phyloP scores from a whole-genome alignment of 2,888 invertebrate genomes.

The Agrochola litura region DNA sequence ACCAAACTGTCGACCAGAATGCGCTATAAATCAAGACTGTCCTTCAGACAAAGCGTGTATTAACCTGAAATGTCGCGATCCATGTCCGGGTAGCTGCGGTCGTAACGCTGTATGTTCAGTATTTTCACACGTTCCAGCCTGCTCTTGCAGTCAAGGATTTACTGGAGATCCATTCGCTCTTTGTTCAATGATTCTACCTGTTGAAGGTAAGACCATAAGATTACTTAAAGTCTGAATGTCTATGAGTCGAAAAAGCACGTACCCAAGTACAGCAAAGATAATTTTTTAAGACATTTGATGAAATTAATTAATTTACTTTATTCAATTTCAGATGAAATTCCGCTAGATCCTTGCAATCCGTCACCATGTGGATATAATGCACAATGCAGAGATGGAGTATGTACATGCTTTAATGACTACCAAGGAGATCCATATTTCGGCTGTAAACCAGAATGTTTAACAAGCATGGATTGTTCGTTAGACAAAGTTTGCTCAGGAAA shows the following conservation, averaged over 20 bases:
- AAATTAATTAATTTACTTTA: neutral
- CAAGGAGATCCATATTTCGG: conserved; percentile 94
- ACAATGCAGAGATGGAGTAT: conserved; percentile 92
- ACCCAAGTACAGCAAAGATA: neutral
- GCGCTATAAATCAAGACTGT: conserved; percentile 93
- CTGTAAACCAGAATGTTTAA: conserved; percentile 94
- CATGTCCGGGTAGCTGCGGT: conserved; percentile 94
- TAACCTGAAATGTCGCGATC: conserved; percentile 93
- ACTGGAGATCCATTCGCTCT: conserved; percentile 94
- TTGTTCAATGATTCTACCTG: conserved; percentile 89
- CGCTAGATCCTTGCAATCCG: conserved; percentile 93
- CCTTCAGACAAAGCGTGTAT: conserved; percentile 93
- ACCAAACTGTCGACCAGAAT: conserved; percentile 94
- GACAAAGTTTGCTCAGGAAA: conserved; percentile 93
- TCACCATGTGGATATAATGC: conserved; percentile 93
- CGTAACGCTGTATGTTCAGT: conserved; percentile 91
- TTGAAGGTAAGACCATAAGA: conserved; percentile 74
- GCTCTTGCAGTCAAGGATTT: conserved; percentile 92
- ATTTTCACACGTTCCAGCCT: conserved; percentile 93
- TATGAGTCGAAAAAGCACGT: neutral
- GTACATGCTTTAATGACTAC: conserved; percentile 93
- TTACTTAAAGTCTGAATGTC: neutral
- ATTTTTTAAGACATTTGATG: neutral
- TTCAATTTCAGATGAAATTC: conserved; percentile 80
- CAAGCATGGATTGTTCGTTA: conserved; percentile 93